Base-by-base conservation (phyloP, 2,888 invertebrate genomes). In the Sabatieria punctata region DNA sequence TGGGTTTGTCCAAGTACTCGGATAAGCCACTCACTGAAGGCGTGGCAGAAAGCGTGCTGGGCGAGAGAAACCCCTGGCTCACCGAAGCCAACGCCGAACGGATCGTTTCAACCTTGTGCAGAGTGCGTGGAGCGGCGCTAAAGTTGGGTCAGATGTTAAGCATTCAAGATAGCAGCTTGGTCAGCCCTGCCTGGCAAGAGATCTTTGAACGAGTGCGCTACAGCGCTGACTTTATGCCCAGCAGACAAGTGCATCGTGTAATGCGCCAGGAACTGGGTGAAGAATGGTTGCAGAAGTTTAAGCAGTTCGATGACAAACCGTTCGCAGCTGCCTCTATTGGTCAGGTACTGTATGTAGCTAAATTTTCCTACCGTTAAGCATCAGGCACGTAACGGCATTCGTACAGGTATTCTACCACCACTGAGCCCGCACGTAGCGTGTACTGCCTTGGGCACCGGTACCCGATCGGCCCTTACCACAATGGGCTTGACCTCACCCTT, bases 271-370 rank as follows among this genome's bases (percentile, higher is more conserved):
- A 95, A 65, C 72, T 95, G 33, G 95, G 95, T 0, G 57, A 70
- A 0, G 76, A 84, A 40, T 99, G 97, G 97, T 72, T 77, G 47
- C 63, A 67, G 1, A 77, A 50, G 53, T 71, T 95, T 45, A 66
- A 69, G 1, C 71, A 71, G 35, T 95, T 99, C 67, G 85, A 97
- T 46, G 78, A 82, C 22, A 82, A 79, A 65, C 97, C 97, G 0
- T 99, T 99, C 68, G 97, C 97, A 0, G 97, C 97, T 15, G 97
- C 97, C 3, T 93, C 93, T 25, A 99, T 99, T 58, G 84, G 74
- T 37, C 71, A 74, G 56, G 60, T 63, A 30, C 49, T 36, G 49
- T 15, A 11, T n/a, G n/a, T n/a, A n/a, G n/a, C n/a, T n/a, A n/a
- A n/a, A n/a, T n/a, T n/a, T n/a, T n/a, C n/a, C n/a, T n/a, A n/a